Conservation (phyloP, 1,140 invertebrate genomes). For the Drosophila nebulosa region DNA sequence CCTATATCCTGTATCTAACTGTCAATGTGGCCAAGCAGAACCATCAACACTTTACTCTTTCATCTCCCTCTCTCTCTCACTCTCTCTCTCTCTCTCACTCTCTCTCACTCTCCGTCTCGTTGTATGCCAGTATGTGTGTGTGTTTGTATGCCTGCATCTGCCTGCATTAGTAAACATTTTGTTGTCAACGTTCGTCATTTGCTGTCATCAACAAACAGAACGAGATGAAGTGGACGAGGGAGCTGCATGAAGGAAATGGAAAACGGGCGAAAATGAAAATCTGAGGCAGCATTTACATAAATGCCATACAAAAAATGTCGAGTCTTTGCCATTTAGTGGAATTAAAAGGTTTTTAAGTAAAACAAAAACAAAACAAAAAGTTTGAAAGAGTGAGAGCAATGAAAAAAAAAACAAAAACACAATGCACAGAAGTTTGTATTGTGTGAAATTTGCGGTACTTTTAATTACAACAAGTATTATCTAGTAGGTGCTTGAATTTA, state of each 20-base stretch:
- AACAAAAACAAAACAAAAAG: neutral
- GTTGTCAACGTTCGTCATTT: slow-evolving; percentile 69
- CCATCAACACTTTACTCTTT: slow-evolving; percentile 29
- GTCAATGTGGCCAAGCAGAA: neutral
- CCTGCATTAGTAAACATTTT: slow-evolving; percentile 72
- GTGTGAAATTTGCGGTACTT: neutral
- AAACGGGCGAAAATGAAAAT: neutral
- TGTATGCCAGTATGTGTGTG: neutral
- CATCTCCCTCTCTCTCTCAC: neutral
- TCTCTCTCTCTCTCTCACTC: neutral
- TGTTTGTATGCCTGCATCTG: neutral
- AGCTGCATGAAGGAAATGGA: neutral
- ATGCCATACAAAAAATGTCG: slow-evolving; percentile 38
- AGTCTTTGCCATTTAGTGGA: slow-evolving; percentile 53
- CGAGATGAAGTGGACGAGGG: neutral
- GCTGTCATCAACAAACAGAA: slow-evolving; percentile 44
- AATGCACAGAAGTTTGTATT: neutral
- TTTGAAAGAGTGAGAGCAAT: neutral
- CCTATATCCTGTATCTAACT: neutral
- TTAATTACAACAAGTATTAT: neutral
- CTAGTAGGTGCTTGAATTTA: neutral
- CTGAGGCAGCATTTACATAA: slow-evolving; percentile 22
- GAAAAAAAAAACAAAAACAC: neutral
- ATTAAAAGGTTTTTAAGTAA: slow-evolving; percentile 41
- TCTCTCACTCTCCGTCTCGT: no score